Evolutionary conservation across 2,888 invertebrate species (phyloP), one percentile per base, ranked within the genome.

Genomic region (Patella caerulea): DNA sequence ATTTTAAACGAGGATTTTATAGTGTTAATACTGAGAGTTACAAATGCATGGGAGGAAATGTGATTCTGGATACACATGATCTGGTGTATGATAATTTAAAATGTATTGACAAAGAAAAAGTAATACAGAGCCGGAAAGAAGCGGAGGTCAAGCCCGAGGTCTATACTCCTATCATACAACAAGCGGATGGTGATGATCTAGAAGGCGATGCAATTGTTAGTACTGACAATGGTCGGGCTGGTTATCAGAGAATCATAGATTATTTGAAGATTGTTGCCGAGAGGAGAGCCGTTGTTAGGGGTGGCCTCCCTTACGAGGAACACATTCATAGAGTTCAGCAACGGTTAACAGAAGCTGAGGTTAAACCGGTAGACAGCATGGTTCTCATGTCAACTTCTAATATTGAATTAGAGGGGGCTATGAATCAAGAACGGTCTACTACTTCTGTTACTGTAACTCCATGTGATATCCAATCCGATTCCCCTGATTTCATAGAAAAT

Each of bases 341-440:
- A 19, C 11, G 65, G 19, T 24, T 65, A 24, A 24, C 65, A 1
- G 65, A 65, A 3, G 19, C 24, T 19, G 19, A 24, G 65, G 14
- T 65, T 24, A 65, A 65, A 65, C 65, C 65, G 24, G 65, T 19
- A 24, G 65, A 65, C 1, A 65, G 65, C 65, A 65, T 65, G 65
- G 24, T 19, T 65, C 19, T 65, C 19, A 65, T 65, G 65, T 65
- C 65, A 2, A 65, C 65, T 19, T 24, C 65, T 24, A 15, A 65
- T 65, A 11, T 65, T 11, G 24, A 24, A 65, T 2, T 65, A 24
- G 14, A 65, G 24, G 65, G 24, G 15, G 65, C 65, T 65, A 24
- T 19, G 12, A 65, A 19, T 9, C 11, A 24, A 65, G 65, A 65
- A 12, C 19, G 65, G 2, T 24, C 65, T 9, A 24, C 19, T 65